phyloP scores from a whole-genome alignment of 2,113 vertebrate species.

The Amblyopsis rosae region DNA sequence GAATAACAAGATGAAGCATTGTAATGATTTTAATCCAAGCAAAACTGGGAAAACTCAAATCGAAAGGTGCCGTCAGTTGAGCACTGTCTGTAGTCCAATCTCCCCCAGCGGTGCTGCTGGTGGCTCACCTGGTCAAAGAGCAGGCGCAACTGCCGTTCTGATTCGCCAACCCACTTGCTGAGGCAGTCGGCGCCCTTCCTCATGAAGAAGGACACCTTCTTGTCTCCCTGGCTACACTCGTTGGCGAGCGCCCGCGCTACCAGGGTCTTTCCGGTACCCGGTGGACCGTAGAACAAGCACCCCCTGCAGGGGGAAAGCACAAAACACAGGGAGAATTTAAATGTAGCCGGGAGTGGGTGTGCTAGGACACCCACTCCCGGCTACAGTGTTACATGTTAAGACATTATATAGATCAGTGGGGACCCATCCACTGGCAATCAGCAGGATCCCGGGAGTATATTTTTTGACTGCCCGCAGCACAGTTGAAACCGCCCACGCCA shows the following conservation, averaged over 20 bases:
- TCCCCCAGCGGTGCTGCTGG: background rate
- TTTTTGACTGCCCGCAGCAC: too few species aligned
- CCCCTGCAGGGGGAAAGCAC: conserved; percentile 78
- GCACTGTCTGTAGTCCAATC: background rate
- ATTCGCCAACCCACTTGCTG: conserved; percentile 99
- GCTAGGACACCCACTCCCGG: background rate
- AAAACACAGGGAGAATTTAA: background rate
- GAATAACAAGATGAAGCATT: too few species aligned
- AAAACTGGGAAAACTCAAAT: too few species aligned
- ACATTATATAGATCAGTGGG: too few species aligned
- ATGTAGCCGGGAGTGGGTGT: background rate
- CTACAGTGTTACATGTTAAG: too few species aligned
- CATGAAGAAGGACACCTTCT: conserved; percentile 98
- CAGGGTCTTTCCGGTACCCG: conserved; percentile 98
- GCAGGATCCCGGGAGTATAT: too few species aligned
- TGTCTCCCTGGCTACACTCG: conserved; percentile 96
- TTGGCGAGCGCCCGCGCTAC: conserved; percentile 97
- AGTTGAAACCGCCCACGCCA: too few species aligned
- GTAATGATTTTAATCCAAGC: too few species aligned
- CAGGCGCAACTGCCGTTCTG: conserved; percentile 95
- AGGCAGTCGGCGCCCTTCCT: conserved; percentile 99
- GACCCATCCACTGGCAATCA: too few species aligned
- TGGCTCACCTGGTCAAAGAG: conserved; percentile 95
- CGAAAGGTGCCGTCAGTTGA: too few species aligned
- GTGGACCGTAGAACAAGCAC: conserved; percentile 98